phyloP scores from a whole-genome alignment of 2,888 invertebrate genomes.

The Sycophila texana region DNA sequence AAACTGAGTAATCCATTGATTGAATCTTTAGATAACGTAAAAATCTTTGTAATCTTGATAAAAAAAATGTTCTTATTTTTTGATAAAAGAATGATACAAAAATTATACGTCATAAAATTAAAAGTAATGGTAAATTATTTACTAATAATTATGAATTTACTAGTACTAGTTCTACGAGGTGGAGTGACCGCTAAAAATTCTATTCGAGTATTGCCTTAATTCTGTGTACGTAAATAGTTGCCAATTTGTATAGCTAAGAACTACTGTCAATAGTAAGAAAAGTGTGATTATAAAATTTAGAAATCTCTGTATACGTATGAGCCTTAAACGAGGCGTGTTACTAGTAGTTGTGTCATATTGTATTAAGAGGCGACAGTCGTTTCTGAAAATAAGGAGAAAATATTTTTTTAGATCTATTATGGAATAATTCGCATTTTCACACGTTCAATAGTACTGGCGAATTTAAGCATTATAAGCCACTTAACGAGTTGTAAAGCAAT shows the following conservation, averaged over 20 bases:
- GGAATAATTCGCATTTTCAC: slow-evolving; percentile 1
- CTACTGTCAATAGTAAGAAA: slow-evolving; percentile 38
- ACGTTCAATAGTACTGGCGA: slow-evolving; percentile 1
- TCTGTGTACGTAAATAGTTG: slow-evolving; percentile 52
- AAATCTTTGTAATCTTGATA: not conserved
- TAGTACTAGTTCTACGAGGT: not conserved
- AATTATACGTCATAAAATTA: not conserved
- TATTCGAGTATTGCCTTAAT: slow-evolving; percentile 26
- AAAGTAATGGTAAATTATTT: not conserved
- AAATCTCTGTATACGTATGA: slow-evolving; percentile 36
- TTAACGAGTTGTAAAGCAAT: not conserved
- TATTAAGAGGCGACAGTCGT: slow-evolving; percentile 17
- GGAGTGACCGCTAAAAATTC: slow-evolving; percentile 29
- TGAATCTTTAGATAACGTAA: not conserved
- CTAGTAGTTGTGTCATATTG: slow-evolving; percentile 40
- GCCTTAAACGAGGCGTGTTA: slow-evolving; percentile 31
- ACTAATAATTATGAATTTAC: too few species aligned
- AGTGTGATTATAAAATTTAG: slow-evolving; percentile 53
- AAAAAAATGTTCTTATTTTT: not conserved
- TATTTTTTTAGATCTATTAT: slow-evolving; percentile 2
- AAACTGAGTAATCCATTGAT: not conserved
- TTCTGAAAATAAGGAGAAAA: slow-evolving; percentile 24
- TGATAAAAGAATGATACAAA: not conserved
- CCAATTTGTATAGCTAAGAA: slow-evolving; percentile 53
- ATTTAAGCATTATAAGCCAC: not conserved